Base-by-base conservation (phyloP, 1,140 invertebrate species). In the Heliconius hewitsoni region DNA sequence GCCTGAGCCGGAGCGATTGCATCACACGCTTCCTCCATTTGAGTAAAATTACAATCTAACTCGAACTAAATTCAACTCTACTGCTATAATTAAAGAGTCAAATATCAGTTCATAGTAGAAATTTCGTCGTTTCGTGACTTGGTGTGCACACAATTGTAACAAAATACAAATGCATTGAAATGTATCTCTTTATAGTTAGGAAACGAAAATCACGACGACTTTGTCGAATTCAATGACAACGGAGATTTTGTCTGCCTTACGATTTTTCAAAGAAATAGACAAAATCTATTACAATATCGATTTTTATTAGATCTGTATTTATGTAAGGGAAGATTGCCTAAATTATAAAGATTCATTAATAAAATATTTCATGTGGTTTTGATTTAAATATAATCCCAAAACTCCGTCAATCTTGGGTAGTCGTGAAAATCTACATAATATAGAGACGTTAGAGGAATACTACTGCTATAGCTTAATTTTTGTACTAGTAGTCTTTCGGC, bases 21-120 rank as follows among this genome's bases (percentile, higher is more conserved):
- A 66, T 74, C 80, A 79, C 11, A 76, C 23, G 55, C 81, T 82
- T 81, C 76, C 70, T 77, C 52, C 70, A 76, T 78, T 78, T 71
- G 46, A 39, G 30, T 34, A 76, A 66, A 66, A 30, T 66, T 42
- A 42, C 13, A 71, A 72, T 27, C 4, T 71, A 8, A 77, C 16
- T 77, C 52, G 70, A 34, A 27, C 13, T 55, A 77, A 77, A 52
- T 39, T 52, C 70, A 73, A 77, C 76, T 57, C 30, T 77, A 77
- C 39, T 27, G 27, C 74, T 6, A 46, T 19, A 73, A 57, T 77
- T 73, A 73, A 73, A 73, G 55, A 79, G 18, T 18, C 73, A 71
- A 42, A 70, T 79, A 11, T 37, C 27, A 23, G 74, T 79, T 71
- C 27, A 3, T 13, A 27, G 19, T 72, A 81, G 66, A 71, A 37